Base-by-base conservation (phyloP, 2,797 vertebrate species). In the Cuculus canorus region DNA sequence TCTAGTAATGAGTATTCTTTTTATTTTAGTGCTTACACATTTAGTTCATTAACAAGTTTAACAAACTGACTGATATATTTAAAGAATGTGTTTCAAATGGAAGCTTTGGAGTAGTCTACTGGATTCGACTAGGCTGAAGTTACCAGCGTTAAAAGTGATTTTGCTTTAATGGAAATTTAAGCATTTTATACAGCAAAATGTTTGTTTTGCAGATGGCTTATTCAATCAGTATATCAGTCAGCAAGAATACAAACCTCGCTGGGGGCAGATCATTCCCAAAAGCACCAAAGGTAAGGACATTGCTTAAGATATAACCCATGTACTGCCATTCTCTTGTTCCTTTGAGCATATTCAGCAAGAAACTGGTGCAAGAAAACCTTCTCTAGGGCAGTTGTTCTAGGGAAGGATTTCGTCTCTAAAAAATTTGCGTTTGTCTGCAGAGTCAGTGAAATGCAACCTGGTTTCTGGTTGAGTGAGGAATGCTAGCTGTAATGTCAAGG, bases 221-320 rank as follows among this genome's bases (percentile, higher is more conserved):
- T 99, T 99, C 98, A 99, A 99, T 97, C 99, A 99, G 96, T 99
- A 99, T 88, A 99, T 99, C 98, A 99, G 99, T 97, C 99, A 99
- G 92, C 99, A 99, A 97, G 99, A 99, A 97, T 99, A 99, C 97
- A 99, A 99, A 95, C 99, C 99, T 68, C 98, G 99, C 82, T 99
- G 99, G 99, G 99, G 98, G 96, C 99, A 99, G 96, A 99, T 99
- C 95, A 99, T 99, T 95, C 99, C 99, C 9, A 99, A 99, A 97
- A 99, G 99, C 95, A 99, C 98, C 98, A 99, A 99, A 99, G 99
- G 99, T 99, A 98, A 98, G 98, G 39, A 52, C 13, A 3, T 77
- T 90, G 68, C 37, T 80, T 66, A 91, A 79, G 77, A 30, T 24
- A 56, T 4, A 77, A 13, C 8, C 28, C 8, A 2, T 13, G 59